Base-by-base conservation (phyloP, 2,888 invertebrate genomes). In the Cryptosula pallasiana region DNA sequence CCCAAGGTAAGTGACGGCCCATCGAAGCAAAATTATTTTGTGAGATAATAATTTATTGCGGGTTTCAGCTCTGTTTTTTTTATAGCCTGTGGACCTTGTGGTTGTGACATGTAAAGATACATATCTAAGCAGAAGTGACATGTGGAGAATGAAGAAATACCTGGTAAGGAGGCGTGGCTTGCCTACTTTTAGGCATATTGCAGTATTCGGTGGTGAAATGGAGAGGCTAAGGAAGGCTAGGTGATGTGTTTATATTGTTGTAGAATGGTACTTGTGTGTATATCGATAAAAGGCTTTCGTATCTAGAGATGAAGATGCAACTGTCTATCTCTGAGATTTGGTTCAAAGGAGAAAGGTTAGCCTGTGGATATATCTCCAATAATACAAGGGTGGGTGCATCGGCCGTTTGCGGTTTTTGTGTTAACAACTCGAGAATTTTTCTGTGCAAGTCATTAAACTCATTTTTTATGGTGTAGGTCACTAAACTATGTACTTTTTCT, bases 31-130 rank as follows among this genome's bases (percentile, higher is more conserved):
- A 54, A 54, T 54, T 54, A 16, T 54, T 16, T 58, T 23, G n/a
- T 58, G 58, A 58, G 16, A 23, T n/a, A n/a, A n/a, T n/a, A n/a
- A n/a, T n/a, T n/a, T n/a, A n/a, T n/a, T n/a, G n/a, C n/a, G n/a
- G n/a, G n/a, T n/a, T n/a, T n/a, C 45, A 45, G 45, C 45, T 45
- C n/a, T 20, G n/a, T 29, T 29, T 27, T 82, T 82, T 88, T 89
- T 82, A 94, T 96, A 23, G 91, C 93, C 0, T 32, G 86, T 99
- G 76, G 98, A 99, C 87, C 94, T 96, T 0, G 91, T 99, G 70
- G 99, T 99, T 86, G 87, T 99, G 54, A 94, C 94, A 0, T 98
- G 98, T 82, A 95, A 94, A 85, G 98, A 99, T 84, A 95, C 96
- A 83, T 99, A 98, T 81, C 90, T 98, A 89, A 96, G 96, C 20